Conservation (phyloP, 2,113 vertebrate genomes). For the Clarias macrocephalus region DNA sequence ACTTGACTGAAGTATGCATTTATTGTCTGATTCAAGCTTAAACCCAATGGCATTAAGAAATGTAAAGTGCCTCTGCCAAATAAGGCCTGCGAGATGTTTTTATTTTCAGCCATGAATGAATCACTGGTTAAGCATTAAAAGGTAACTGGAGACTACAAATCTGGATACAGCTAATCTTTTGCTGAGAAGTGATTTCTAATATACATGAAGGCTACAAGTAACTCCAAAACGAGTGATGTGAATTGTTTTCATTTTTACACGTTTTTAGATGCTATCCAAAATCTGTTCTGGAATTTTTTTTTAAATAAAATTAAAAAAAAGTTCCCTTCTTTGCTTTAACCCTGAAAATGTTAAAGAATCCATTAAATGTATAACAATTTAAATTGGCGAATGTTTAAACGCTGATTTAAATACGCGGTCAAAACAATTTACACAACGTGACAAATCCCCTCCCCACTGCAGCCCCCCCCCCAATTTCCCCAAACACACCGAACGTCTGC, state of each 20-base stretch:
- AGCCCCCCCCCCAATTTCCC: too few species aligned
- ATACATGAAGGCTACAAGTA: neutral
- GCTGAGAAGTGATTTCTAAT: neutral
- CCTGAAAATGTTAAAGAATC: too few species aligned
- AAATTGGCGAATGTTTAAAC: too few species aligned
- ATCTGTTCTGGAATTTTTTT: neutral
- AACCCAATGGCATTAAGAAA: too few species aligned
- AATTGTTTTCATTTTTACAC: neutral
- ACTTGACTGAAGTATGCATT: neutral
- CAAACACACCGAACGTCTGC: too few species aligned
- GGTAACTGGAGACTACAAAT: neutral
- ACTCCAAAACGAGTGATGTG: neutral
- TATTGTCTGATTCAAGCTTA: neutral
- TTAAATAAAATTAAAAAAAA: neutral
- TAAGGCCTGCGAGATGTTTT: neutral
- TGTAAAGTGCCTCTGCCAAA: too few species aligned
- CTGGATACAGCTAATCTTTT: neutral
- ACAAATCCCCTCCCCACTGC: too few species aligned
- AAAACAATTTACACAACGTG: too few species aligned
- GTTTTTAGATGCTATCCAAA: neutral
- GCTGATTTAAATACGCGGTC: too few species aligned
- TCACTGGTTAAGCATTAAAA: neutral
- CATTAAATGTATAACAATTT: too few species aligned
- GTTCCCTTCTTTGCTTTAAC: neutral
- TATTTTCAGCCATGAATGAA: neutral